Percentiles rank a stretch among this genome's conserved stretches.
phyloP scores from a whole-genome alignment of 2,888 invertebrate species.

The Punctoribates punctum region DNA sequence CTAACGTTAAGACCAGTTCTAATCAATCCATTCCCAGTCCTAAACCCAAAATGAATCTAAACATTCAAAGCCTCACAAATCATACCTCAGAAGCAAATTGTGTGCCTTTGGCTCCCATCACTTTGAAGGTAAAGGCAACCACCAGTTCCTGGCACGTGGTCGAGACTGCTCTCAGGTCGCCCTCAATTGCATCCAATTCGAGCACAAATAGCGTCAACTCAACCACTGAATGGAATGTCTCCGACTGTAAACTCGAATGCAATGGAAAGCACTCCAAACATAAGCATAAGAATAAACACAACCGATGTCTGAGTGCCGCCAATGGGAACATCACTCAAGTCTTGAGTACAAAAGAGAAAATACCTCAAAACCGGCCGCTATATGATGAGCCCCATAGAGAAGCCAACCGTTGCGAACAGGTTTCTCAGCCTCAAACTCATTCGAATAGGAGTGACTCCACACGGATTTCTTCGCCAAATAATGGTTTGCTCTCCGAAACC shows the following conservation, averaged over 20 bases:
- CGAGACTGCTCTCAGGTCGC: constrained; percentile 51
- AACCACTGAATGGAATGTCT: constrained; percentile 51
- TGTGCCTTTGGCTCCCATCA: constrained; percentile 20
- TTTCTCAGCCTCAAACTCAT: neutral
- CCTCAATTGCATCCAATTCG: constrained; percentile 52
- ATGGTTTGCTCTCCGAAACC: neutral
- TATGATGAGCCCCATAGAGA: neutral
- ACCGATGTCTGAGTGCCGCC: neutral
- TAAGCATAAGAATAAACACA: neutral
- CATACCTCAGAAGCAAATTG: neutral
- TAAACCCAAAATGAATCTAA: neutral
- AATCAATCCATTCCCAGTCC: neutral
- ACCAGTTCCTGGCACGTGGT: constrained; percentile 52
- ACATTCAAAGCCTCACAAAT: neutral
- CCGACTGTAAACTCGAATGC: constrained; percentile 5
- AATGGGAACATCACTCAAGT: neutral
- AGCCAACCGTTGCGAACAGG: neutral
- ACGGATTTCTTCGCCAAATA: neutral
- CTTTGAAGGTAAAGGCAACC: constrained; percentile 45
- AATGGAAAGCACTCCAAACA: constrained; percentile 23
- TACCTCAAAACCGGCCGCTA: neutral
- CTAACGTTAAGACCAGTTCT: neutral
- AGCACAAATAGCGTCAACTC: constrained; percentile 53
- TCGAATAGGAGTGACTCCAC: neutral
- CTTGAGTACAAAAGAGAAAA: constrained; percentile 24